Conservation (phyloP, 2,797 vertebrate species). For the Anomalospiza imberbis region DNA sequence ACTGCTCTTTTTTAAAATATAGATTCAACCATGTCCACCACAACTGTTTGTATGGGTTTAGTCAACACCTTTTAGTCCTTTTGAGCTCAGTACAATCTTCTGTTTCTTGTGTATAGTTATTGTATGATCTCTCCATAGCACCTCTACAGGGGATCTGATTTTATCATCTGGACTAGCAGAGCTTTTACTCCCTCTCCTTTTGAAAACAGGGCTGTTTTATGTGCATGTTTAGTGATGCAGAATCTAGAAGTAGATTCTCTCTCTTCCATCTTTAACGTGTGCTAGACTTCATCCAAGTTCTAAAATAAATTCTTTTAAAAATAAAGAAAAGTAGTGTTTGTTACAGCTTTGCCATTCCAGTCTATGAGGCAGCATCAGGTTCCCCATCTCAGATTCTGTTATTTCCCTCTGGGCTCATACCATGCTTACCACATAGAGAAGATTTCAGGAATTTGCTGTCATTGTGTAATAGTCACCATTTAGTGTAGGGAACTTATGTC, state of each 20-base stretch:
- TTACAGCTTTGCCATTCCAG: background rate
- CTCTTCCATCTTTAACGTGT: background rate
- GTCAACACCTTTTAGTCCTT: background rate
- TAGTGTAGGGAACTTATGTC: background rate
- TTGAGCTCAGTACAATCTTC: background rate
- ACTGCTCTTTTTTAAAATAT: background rate
- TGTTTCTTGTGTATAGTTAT: background rate
- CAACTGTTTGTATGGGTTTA: background rate
- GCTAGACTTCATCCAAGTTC: background rate
- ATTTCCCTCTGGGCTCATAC: background rate
- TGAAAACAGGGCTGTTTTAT: background rate
- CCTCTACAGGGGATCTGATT: background rate
- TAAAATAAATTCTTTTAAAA: background rate
- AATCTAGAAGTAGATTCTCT: background rate
- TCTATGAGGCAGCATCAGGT: background rate
- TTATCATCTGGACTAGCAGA: background rate
- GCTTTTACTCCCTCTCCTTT: background rate
- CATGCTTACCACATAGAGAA: background rate
- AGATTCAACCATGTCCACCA: background rate
- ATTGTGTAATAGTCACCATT: constrained; percentile 5
- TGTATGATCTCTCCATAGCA: background rate
- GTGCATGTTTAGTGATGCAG: background rate
- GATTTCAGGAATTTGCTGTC: constrained; percentile 6
- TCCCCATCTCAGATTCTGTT: background rate
- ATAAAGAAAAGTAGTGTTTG: background rate